Evolutionary conservation across 1,140 invertebrate genomes (phyloP), one percentile per base, ranked within the genome.

Genomic region (Procambarus clarkii): DNA sequence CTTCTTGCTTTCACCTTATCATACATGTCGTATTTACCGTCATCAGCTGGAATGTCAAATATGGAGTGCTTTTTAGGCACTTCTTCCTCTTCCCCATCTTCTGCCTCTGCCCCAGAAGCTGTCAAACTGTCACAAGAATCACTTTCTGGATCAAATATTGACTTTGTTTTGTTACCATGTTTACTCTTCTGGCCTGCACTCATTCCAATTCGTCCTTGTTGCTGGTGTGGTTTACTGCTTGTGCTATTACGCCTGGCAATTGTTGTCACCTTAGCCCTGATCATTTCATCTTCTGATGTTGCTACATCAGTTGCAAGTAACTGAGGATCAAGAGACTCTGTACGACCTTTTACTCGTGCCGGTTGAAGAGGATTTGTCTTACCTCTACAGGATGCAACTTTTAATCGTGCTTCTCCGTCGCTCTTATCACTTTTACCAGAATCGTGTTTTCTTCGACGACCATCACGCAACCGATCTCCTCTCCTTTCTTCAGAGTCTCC

Each of bases 11-110:
- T 99, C 0, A 99, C 98, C 95, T 99, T 99, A 94, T 99, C 98
- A 94, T 99, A 99, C 98, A 99, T 99, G 58, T 98, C 99, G 90
- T 98, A 98, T 94, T 98, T 99, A 18, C 97, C 97, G 3, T 97
- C 98, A 4, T 97, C 98, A 93, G 98, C 97, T 45, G 97, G 96
- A 90, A 98, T 98, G 94, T 98, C 97, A 94, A 98, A 98, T 93
- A 98, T 98, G n/a, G 97, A 98, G 95, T 97, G 97, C 46, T 92
- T 93, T 71, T 93, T 93, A 18, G 93, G 89, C 18, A 79, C 77
- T 44, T 87, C 81, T 85, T 93, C 88, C 83, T 93, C 84, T 84
- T 93, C 84, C 48, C 91, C 86, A 58, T 89, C 88, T 77, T 93
- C 80, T 50, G 60, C 86, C 69, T 89, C 81, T 24, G 13, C 86